These are phyloP conservation scores for Xylophagus ater DNA, from an alignment of 2,888 invertebrate species.

Conservation along the genomic window DNA sequence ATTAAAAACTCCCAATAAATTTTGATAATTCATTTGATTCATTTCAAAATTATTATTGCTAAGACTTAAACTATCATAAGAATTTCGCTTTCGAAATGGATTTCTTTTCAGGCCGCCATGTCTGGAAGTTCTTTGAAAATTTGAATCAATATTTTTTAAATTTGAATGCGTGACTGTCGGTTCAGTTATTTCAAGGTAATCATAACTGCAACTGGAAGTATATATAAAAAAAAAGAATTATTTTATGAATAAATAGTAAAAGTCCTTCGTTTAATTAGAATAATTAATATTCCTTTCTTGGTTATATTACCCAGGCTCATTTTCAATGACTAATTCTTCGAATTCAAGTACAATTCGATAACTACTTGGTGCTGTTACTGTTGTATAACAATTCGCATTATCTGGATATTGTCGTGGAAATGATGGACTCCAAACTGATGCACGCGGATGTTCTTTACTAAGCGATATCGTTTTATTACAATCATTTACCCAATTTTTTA, in stretches of 20 bases:
- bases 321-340: slow-evolving; percentile 64
- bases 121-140: slow-evolving; percentile 22
- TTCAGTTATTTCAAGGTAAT: slow-evolving; percentile 59
- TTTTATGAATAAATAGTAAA: neutral
- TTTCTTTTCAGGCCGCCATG: slow-evolving; percentile 17
- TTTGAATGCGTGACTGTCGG: slow-evolving; percentile 17
- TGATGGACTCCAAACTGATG: slow-evolving; percentile 64
- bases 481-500: slow-evolving; percentile 41
- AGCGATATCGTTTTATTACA: slow-evolving; percentile 61
- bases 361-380: slow-evolving; percentile 54
- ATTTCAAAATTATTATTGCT: slow-evolving; percentile 24
- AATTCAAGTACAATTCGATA: slow-evolving; percentile 63
- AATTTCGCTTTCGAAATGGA: slow-evolving; percentile 20
- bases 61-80: slow-evolving; percentile 21
- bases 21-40: slow-evolving; percentile 27
- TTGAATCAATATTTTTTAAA: slow-evolving; percentile 14
- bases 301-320: slow-evolving; percentile 67
- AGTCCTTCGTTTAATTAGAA: too few species aligned
- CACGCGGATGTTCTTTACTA: slow-evolving; percentile 52
- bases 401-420: slow-evolving; percentile 70
- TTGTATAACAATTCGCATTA: slow-evolving; percentile 61
- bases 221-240: too few species aligned
- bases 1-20: slow-evolving; percentile 26
- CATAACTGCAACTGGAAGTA: slow-evolving; percentile 75
- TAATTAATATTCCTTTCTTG: too few species aligned